phyloP scores from a whole-genome alignment of 2,113 vertebrate genomes.

The Notarius quadriscutis region DNA sequence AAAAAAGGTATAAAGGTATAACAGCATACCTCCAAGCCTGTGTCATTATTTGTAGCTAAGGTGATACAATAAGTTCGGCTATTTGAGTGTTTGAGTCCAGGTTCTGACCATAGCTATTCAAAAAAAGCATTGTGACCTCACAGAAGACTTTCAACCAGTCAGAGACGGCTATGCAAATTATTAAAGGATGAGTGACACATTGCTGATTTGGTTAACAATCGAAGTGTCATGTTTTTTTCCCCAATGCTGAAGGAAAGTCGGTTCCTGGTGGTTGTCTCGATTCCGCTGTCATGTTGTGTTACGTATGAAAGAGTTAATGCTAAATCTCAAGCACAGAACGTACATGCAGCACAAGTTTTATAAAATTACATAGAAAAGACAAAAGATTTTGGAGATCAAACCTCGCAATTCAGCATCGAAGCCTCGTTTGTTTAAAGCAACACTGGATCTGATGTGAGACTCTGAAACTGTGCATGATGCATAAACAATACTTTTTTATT shows the following conservation, averaged over 20 bases:
- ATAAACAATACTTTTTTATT: constrained; percentile 66
- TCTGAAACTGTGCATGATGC: constrained; percentile 68
- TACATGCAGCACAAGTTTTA: not conserved
- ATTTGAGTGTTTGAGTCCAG: too few relatives aligned
- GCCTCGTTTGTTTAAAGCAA: not conserved
- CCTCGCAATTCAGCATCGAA: not conserved
- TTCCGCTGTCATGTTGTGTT: not conserved
- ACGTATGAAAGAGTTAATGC: not conserved
- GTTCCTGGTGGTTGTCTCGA: not conserved
- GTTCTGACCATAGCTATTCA: not conserved
- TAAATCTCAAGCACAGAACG: not conserved
- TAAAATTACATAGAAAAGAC: not conserved
- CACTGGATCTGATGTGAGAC: constrained; percentile 48
- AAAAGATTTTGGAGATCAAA: not conserved
- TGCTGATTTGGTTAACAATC: not conserved
- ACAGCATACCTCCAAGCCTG: too few relatives aligned
- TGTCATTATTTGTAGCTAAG: too few relatives aligned
- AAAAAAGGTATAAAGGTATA: too few relatives aligned
- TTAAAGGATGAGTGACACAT: not conserved
- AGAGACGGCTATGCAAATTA: not conserved
- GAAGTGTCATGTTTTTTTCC: not conserved
- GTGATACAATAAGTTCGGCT: too few relatives aligned
- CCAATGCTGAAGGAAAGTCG: not conserved
- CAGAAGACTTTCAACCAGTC: not conserved
- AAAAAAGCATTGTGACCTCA: not conserved